These are phyloP conservation scores for Columbina picui DNA, from an alignment of 2,113 vertebrate genomes.

Conservation along the genomic window DNA sequence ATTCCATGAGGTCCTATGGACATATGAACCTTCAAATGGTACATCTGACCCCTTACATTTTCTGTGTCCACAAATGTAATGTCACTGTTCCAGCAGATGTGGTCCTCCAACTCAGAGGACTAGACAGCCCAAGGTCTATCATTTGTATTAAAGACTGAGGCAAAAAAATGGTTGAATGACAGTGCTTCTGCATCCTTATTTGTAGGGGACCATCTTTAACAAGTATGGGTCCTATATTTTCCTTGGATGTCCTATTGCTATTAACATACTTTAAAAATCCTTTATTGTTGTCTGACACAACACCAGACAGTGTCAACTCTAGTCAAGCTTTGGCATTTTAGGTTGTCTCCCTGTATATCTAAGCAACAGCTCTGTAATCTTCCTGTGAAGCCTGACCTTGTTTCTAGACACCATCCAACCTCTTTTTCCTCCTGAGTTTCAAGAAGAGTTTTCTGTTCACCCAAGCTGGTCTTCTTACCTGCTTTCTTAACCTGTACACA, in stretches of 20 bases:
- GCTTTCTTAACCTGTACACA: neutral
- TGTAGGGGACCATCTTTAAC: neutral
- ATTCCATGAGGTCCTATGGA: too few relatives aligned
- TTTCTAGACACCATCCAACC: too few relatives aligned
- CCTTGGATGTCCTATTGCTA: neutral
- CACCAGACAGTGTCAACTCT: too few relatives aligned
- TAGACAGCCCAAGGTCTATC: neutral
- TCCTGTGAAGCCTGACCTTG: too few relatives aligned
- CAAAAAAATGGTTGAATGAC: rapidly evolving
- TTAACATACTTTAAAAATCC: neutral
- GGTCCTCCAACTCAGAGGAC: neutral
- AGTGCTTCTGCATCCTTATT: neutral
- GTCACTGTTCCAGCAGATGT: neutral
- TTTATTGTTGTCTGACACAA: too few relatives aligned
- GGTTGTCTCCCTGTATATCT: too few relatives aligned
- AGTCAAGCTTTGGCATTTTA: too few relatives aligned
- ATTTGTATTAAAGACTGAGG: neutral
- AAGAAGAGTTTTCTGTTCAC: too few relatives aligned
- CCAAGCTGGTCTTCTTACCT: neutral
- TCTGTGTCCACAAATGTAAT: neutral
- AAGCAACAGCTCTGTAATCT: too few relatives aligned
- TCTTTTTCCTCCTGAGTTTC: too few relatives aligned
- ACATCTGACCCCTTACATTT: neutral
- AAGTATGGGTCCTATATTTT: neutral
- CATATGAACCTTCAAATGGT: neutral